Evolutionary conservation across 2,113 vertebrate species (phyloP), one percentile per base, ranked within the genome.

Genomic region (Arothron firmamentum): DNA sequence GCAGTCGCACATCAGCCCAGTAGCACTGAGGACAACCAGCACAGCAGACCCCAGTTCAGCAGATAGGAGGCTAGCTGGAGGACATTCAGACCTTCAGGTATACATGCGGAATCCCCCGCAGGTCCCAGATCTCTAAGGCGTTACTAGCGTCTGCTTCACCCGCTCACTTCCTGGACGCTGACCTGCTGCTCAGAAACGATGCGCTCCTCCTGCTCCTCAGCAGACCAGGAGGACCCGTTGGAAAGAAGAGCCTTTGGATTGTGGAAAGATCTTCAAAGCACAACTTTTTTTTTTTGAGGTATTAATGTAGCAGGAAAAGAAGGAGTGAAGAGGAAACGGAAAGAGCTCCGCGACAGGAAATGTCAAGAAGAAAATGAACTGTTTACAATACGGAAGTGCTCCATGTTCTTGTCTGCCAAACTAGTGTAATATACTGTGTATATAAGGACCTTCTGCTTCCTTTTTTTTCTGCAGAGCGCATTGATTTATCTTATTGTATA

Each of bases 261-360:
- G 81, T 83, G 82, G 25, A 0, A 43, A 72, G 56, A 82, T 88
- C 72, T 83, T 88, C 82, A 87, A 95, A 96, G 95, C 94, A 98
- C 96, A 96, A 94, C 87, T 91, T 47, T 47, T 47, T n/a, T 47
- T 89, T 89, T 90, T 63, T 52, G 91, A 94, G 90, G 88, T 88
- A 85, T 93, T 94, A 95, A 94, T 91, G 92, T 93, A 92, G 89
- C 78, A 67, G 62, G 80, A 72, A 52, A 1, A 25, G n/a, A 65
- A 49, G 12, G 4, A 59, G 59, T 1, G 3, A 28, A 8, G 59
- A 63, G 15, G n/a, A 23, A 57, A 54, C 2, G 9, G 43, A 74
- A 38, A 18, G 48, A 61, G 31, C 3, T 21, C 28, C 52, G 9
- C 4, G 8, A 34, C 0, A 43, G 0, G 62, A 78, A 52, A 17